phyloP scores from a whole-genome alignment of 2,888 invertebrate genomes.

The Agrochola litura region DNA sequence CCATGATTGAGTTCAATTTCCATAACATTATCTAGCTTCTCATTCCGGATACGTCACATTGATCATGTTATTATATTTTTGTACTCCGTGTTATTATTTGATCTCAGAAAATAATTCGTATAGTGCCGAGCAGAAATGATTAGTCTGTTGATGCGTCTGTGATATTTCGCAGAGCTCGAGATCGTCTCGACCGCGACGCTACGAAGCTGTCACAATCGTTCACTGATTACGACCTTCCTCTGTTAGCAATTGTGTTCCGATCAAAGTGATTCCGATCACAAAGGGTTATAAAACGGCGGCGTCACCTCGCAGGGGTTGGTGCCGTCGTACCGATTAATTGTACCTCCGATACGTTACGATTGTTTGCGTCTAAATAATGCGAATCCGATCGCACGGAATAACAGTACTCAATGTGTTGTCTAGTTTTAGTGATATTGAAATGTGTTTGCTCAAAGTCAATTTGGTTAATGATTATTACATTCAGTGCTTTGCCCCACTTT shows the following conservation, averaged over 20 bases:
- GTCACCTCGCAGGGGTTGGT: conserved; percentile 76
- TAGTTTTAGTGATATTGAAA: conserved; percentile 55
- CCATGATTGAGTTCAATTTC: conserved; percentile 38
- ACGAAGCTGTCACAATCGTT: conserved; percentile 76
- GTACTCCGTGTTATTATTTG: not conserved
- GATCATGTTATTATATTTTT: conserved; percentile 19
- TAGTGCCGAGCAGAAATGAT: conserved; percentile 31
- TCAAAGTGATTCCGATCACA: conserved; percentile 86
- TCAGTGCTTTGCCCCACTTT: conserved; percentile 23
- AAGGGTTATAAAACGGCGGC: conserved; percentile 85
- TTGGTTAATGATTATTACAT: conserved; percentile 38
- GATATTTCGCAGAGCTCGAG: conserved; percentile 68
- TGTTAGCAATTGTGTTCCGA: conserved; percentile 79
- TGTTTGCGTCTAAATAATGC: conserved; percentile 71
- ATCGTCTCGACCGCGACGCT: conserved; percentile 54
- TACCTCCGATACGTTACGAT: conserved; percentile 71
- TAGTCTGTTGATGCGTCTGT: conserved; percentile 66
- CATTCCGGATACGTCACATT: conserved; percentile 10
- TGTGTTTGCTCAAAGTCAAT: conserved; percentile 51
- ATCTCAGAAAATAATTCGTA: conserved; percentile 28
- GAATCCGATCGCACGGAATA: conserved; percentile 62
- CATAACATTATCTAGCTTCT: conserved; percentile 33
- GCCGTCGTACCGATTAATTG: conserved; percentile 81
- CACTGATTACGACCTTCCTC: conserved; percentile 82
- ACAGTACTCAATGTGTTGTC: conserved; percentile 37